Percentiles rank a stretch among this genome's conserved stretches.
These are phyloP conservation scores for Percopsis transmontana DNA, from an alignment of 2,113 vertebrate genomes.

Conservation along the genomic window DNA sequence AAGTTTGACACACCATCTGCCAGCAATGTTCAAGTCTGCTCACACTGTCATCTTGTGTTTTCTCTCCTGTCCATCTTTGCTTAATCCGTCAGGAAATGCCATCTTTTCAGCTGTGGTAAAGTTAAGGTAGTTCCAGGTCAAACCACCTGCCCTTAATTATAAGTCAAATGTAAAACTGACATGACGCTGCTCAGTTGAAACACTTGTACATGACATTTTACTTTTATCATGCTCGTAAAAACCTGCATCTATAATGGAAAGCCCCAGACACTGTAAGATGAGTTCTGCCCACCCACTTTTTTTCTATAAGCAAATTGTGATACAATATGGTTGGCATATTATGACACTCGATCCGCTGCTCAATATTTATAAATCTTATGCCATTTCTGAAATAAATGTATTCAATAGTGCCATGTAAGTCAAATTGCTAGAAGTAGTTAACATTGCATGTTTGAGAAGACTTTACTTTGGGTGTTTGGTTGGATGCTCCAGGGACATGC, in stretches of 20 bases:
- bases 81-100: conserved; percentile 51
- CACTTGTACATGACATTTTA: conserved; percentile 51
- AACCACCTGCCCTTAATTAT: neutral
- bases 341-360: conserved; percentile 45
- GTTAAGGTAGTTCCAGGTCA: neutral
- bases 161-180: conserved; percentile 11
- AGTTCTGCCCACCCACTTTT: neutral
- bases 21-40: conserved; percentile 33
- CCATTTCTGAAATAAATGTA: conserved; percentile 63
- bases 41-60: conserved; percentile 18
- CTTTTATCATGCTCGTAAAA: conserved; percentile 39
- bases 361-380: conserved; percentile 65
- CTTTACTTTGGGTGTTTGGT: too few species aligned
- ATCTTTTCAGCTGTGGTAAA: conserved; percentile 25
- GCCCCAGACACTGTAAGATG: neutral
- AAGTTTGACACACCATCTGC: conserved; percentile 12
- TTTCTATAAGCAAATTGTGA: conserved; percentile 2
- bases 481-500: too few species aligned
- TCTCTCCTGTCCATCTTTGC: conserved; percentile 25
- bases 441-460: too few species aligned
- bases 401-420: neutral
- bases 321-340: conserved; percentile 11
- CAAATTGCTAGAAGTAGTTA: too few species aligned
- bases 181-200: conserved; percentile 67
- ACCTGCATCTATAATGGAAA: conserved; percentile 7